These are phyloP conservation scores for Bombus sylvicola DNA, from an alignment of 1,140 invertebrate genomes.

Conservation along the genomic window DNA sequence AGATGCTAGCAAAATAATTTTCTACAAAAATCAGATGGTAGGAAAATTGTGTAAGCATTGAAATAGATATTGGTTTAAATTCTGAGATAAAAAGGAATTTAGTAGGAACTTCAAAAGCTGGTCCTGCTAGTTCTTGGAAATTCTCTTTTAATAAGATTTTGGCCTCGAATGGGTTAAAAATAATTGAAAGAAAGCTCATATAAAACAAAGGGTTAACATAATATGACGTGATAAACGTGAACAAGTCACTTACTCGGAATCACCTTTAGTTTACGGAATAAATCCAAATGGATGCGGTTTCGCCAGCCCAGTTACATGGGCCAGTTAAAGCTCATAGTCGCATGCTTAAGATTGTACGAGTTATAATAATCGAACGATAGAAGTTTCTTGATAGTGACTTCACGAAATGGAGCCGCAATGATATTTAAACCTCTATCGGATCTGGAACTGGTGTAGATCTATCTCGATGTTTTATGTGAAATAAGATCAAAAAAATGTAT, in stretches of 20 bases:
- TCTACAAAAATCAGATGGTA: not conserved
- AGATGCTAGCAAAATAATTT: not conserved
- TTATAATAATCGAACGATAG: conserved; percentile 15
- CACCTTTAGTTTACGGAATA: conserved; percentile 34
- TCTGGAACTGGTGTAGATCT: not conserved
- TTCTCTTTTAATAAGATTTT: not conserved
- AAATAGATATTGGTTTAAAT: not conserved
- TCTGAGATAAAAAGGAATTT: not conserved
- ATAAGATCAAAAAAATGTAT: not conserved
- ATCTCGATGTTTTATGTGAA: not conserved
- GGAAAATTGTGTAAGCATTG: not conserved
- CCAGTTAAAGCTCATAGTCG: conserved; percentile 59
- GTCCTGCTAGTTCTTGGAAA: not conserved
- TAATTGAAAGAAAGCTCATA: not conserved
- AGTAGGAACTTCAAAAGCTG: not conserved
- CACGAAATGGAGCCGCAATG: not conserved
- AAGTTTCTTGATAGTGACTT: not conserved
- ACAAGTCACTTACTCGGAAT: not conserved
- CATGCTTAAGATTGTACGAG: conserved; percentile 42
- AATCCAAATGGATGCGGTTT: conserved; percentile 44
- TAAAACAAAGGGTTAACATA: conserved; percentile 13
- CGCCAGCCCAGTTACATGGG: conserved; percentile 19
- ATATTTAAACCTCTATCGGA: not conserved
- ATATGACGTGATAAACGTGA: not conserved
- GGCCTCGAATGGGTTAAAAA: not conserved